Conservation (phyloP, 2,113 vertebrate species). For the Periophthalmodon schlosseri region DNA sequence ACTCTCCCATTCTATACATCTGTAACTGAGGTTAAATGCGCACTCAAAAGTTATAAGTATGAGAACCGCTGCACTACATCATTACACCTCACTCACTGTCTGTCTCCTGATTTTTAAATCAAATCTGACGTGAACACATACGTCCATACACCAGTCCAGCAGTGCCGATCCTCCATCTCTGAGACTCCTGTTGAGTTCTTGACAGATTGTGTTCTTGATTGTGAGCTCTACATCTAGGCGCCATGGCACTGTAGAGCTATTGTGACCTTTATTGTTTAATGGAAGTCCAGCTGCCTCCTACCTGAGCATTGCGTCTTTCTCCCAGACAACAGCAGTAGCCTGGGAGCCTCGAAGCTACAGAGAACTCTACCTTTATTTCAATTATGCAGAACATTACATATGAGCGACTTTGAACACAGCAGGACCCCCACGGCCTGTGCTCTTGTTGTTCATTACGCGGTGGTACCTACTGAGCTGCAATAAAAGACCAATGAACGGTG, state of each 20-base stretch:
- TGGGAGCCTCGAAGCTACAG: constrained; percentile 62
- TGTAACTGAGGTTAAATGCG: too few species aligned
- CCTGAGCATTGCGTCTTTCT: constrained; percentile 36
- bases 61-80: not conserved
- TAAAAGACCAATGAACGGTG: constrained; percentile 74
- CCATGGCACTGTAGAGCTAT: constrained; percentile 17
- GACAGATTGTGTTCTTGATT: constrained; percentile 1
- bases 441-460: constrained; percentile 73
- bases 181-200: not conserved
- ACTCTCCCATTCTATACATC: too few species aligned
- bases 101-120: not conserved
- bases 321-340: constrained; percentile 44
- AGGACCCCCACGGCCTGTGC: constrained; percentile 56
- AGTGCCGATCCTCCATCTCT: too few species aligned
- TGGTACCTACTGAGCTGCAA: constrained; percentile 60
- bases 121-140: not conserved
- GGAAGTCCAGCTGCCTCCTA: constrained; percentile 11
- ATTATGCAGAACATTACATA: constrained; percentile 72
- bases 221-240: constrained; percentile 24
- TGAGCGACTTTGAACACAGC: constrained; percentile 80
- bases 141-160: not conserved
- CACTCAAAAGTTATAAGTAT: too few species aligned
- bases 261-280: constrained; percentile 28
- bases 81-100: not conserved
- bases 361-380: constrained; percentile 76